These are phyloP conservation scores for Ophion slaviceki DNA, from an alignment of 2,888 invertebrate genomes.

Conservation along the genomic window DNA sequence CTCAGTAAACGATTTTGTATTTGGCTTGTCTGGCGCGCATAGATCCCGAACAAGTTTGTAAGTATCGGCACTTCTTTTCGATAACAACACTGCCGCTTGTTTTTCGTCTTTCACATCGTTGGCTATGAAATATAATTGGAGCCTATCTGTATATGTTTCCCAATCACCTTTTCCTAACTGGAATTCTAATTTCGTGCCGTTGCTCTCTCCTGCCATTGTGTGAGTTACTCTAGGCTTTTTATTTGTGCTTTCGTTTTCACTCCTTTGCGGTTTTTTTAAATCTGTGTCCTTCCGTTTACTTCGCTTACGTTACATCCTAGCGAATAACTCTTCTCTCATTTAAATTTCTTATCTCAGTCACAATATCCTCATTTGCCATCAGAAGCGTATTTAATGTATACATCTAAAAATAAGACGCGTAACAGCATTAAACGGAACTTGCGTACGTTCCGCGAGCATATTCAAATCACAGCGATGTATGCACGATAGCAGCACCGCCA, in stretches of 20 bases:
- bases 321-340: too few relatives aligned
- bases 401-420: too few relatives aligned
- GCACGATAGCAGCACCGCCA: too few relatives aligned
- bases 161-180: slow-evolving; percentile 32
- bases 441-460: too few relatives aligned
- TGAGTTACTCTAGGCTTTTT: slow-evolving; percentile 3
- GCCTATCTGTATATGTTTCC: slow-evolving; percentile 43
- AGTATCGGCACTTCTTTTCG: slow-evolving; percentile 57
- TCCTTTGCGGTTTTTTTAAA: slow-evolving; percentile 13
- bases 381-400: too few relatives aligned
- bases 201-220: slow-evolving; percentile 36
- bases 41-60: slow-evolving; percentile 57
- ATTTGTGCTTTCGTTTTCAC: slow-evolving; percentile 4
- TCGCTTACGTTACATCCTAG: too few relatives aligned
- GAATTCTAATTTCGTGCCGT: slow-evolving; percentile 34
- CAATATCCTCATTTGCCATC: too few relatives aligned
- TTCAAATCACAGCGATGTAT: too few relatives aligned
- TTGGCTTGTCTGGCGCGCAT: slow-evolving; percentile 56
- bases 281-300: slow-evolving; percentile 19
- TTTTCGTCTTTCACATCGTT: slow-evolving; percentile 53
- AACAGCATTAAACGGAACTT: too few relatives aligned
- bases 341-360: too few relatives aligned
- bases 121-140: slow-evolving; percentile 62
- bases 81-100: slow-evolving; percentile 57
- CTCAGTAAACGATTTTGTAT: slow-evolving; percentile 45